These are phyloP conservation scores for Globodera ellingtonae DNA, from an alignment of 1,140 invertebrate species.

Conservation along the genomic window DNA sequence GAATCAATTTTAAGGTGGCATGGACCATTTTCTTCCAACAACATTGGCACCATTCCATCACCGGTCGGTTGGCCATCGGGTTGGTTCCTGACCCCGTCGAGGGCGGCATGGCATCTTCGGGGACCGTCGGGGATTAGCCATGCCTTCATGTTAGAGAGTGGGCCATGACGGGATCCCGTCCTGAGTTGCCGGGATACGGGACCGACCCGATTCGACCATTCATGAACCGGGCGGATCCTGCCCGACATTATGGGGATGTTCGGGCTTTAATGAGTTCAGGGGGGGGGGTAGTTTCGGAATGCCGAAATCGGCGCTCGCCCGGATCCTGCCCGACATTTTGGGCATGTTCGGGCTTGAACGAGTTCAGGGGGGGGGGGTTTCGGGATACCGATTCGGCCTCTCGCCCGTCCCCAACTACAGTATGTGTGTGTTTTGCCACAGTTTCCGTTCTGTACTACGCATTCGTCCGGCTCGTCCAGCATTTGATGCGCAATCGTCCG, in stretches of 20 bases:
- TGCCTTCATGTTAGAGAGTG: too few species aligned
- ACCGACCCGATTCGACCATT: too few species aligned
- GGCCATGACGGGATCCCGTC: too few species aligned
- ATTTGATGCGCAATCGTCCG: slow-evolving; percentile 84
- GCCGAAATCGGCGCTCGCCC: neutral
- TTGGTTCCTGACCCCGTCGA: too few species aligned
- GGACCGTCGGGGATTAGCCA: too few species aligned
- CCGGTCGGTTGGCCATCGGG: slow-evolving; percentile 4
- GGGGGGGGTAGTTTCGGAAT: neutral
- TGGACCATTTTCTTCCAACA: slow-evolving; percentile 57
- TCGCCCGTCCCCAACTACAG: neutral
- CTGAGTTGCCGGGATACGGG: too few species aligned
- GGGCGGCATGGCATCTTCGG: too few species aligned
- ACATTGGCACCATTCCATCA: slow-evolving; percentile 63
- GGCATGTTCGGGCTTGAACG: too few species aligned
- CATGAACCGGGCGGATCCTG: too few species aligned
- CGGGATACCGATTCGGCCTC: neutral
- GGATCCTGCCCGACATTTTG: too few species aligned
- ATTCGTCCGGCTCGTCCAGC: slow-evolving; percentile 69
- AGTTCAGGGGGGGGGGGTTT: neutral
- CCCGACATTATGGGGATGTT: too few species aligned
- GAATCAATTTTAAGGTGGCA: neutral
- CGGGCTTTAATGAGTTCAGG: too few species aligned
- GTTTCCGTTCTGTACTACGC: slow-evolving; percentile 61
- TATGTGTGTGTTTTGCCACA: neutral